Base-by-base conservation (phyloP, 1,140 invertebrate genomes). In the Nymphalis io region DNA sequence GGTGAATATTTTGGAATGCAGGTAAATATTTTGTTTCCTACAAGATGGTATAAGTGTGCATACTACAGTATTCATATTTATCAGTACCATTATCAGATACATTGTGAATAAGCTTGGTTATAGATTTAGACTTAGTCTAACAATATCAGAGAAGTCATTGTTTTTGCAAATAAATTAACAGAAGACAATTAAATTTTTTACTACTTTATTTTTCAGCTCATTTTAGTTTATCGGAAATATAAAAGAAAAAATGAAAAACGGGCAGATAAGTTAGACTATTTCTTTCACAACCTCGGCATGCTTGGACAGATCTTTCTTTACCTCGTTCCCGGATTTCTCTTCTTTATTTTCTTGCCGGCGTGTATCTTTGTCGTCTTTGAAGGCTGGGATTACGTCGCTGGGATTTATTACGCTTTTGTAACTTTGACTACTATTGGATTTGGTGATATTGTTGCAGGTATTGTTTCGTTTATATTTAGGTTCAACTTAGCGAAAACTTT, bases 401-500 rank as follows among this genome's bases (percentile, higher is more conserved):
- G 96, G 0, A 93, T 98, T 44, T 99, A 99, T 85, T 99, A 97
- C 79, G 96, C 96, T 15, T 98, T 98, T 86, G 96, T 98, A 27
- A 98, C 97, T 0, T 93, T 98, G 2, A 97, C 97, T 0, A 99
- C 98, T 10, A 98, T 98, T 77, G 98, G 98, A 20, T 99, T 98
- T 86, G 98, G 98, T 40, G 98, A 99, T 91, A 96, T 95, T 78
- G 97, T 98, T 16, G 97, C 98, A 75, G 91, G 91, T 92, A 80
- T 60, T 33, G 27, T 38, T 58, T 46, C 3, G 15, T 46, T 46
- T 23, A 18, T 27, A 3, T 16, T 46, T 16, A 46, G 16, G 5
- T 16, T 16, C 5, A 2, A n/a, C n/a, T 46, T 18, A 46, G n/a
- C n/a, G n/a, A n/a, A n/a, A n/a, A n/a, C n/a, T n/a, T n/a, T n/a